Percentiles rank a stretch among this genome's conserved stretches.
Conservation (phyloP, 1,140 invertebrate genomes). For the silkworm (Bombyx mori) region DNA sequence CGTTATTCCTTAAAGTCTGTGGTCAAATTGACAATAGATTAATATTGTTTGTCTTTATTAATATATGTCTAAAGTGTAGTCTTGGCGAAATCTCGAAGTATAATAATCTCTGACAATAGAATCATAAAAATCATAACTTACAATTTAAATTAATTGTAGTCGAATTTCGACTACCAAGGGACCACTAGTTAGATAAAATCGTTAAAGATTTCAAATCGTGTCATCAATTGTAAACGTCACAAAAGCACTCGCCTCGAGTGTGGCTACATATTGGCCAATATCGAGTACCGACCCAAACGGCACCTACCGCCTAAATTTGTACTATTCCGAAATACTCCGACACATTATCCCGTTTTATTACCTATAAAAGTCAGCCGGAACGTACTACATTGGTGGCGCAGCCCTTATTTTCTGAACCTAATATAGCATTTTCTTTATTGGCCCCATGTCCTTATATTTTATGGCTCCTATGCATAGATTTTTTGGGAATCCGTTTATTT, state of each 20-base stretch:
- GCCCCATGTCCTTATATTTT: slow-evolving; percentile 51
- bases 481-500: slow-evolving; percentile 53
- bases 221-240: slow-evolving; percentile 14
- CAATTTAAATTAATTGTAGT: no score
- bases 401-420: slow-evolving; percentile 40
- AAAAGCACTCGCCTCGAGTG: slow-evolving; percentile 20
- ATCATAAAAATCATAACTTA: no score
- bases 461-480: slow-evolving; percentile 55
- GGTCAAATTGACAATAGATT: no score
- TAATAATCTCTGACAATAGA: no score
- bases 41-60: no score
- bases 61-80: no score
- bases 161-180: no score
- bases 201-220: no score
- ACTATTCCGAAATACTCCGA: slow-evolving; percentile 63
- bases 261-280: slow-evolving; percentile 31
- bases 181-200: no score
- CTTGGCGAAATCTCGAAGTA: no score
- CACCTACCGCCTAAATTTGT: slow-evolving; percentile 64
- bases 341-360: slow-evolving; percentile 69
- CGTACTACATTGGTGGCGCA: slow-evolving; percentile 56
- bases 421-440: slow-evolving; percentile 47
- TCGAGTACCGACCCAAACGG: slow-evolving; percentile 20
- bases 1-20: no score
- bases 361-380: slow-evolving; percentile 66